phyloP scores from a whole-genome alignment of 2,113 vertebrate species.

The Craseonycteris thonglongyai region DNA sequence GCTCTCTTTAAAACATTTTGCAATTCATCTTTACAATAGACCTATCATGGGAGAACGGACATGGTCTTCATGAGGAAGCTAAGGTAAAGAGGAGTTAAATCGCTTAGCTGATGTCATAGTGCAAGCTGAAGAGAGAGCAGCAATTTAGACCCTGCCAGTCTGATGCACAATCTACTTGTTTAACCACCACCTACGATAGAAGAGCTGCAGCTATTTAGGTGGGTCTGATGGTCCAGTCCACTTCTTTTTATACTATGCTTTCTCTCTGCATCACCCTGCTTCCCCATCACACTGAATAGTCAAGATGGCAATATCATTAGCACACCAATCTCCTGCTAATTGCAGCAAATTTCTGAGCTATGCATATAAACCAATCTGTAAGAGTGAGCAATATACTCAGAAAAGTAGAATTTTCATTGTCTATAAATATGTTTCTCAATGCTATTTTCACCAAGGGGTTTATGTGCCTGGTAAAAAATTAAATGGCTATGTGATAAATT shows the following conservation, averaged over 20 bases:
- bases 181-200: not conserved
- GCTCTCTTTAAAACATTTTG: not conserved
- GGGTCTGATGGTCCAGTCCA: not conserved
- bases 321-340: not conserved
- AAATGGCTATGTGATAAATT: constrained; percentile 70
- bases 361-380: not conserved
- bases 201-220: not conserved
- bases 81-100: not conserved
- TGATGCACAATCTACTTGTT: not conserved
- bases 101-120: not conserved
- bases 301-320: not conserved
- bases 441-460: constrained; percentile 47
- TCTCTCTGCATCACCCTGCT: not conserved
- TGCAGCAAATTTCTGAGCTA: not conserved
- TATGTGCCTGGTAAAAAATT: constrained; percentile 65
- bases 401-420: not conserved
- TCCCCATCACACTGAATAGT: not conserved
- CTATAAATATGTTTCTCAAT: constrained; percentile 25
- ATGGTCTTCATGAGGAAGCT: not conserved
- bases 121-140: not conserved
- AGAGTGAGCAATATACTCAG: not conserved
- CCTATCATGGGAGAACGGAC: not conserved
- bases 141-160: not conserved
- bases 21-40: not conserved
- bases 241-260: not conserved